phyloP scores from a whole-genome alignment of 2,113 vertebrate genomes.

The Lycaon pictus region DNA sequence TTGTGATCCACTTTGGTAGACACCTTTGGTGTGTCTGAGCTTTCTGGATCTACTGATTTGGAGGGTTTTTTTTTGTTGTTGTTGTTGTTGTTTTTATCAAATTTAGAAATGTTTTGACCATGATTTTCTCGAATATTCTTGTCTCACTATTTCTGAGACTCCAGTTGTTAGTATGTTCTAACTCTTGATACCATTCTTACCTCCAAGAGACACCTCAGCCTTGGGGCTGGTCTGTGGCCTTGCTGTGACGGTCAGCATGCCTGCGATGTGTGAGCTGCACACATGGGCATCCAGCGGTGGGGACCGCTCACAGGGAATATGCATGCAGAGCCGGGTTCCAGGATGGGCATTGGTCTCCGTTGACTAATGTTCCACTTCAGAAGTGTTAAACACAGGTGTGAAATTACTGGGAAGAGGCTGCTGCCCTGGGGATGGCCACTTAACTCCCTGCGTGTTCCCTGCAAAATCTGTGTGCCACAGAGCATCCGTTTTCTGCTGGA shows the following conservation, averaged over 20 bases:
- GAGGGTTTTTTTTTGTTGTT: not conserved
- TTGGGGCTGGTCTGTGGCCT: rapidly evolving
- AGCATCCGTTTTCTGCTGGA: not conserved
- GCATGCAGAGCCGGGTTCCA: rapidly evolving
- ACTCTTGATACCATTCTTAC: rapidly evolving
- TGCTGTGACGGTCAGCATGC: not conserved
- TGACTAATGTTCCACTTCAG: not conserved
- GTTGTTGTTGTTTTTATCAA: no score
- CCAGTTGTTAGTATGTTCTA: rapidly evolving
- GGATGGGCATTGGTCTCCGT: rapidly evolving
- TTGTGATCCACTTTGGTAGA: rapidly evolving
- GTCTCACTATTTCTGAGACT: not conserved
- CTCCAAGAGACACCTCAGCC: no score
- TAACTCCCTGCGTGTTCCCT: rapidly evolving
- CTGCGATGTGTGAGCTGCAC: rapidly evolving
- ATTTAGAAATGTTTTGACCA: not conserved
- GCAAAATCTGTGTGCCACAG: rapidly evolving
- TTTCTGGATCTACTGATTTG: not conserved
- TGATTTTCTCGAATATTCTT: not conserved
- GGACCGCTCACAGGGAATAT: rapidly evolving
- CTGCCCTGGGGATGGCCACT: rapidly evolving
- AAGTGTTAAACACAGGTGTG: rapidly evolving
- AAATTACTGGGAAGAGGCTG: rapidly evolving
- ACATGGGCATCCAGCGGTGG: rapidly evolving
- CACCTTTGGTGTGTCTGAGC: no score